Conservation (phyloP, 2,888 invertebrate genomes). For the Dysmachus trigonus region DNA sequence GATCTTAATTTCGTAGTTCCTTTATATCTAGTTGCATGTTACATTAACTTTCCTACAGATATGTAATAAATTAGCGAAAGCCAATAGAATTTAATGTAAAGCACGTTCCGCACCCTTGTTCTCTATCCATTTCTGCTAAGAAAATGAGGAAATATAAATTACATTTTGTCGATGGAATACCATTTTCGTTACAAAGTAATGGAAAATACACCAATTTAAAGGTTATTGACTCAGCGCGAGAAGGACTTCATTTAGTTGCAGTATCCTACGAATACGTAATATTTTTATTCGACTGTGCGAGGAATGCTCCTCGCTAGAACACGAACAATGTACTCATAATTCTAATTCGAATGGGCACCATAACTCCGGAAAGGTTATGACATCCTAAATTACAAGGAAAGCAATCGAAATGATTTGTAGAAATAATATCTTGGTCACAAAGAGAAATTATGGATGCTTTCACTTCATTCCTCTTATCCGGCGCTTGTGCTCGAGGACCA, state of each 20-base stretch:
- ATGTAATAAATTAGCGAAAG: background rate
- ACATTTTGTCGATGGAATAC: background rate
- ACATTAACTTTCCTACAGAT: background rate
- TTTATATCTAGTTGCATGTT: background rate
- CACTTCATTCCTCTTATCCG: constrained; percentile 6
- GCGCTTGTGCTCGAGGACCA: background rate
- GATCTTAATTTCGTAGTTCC: background rate
- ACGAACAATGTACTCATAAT: background rate
- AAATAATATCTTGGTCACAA: background rate
- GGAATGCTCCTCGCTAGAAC: background rate
- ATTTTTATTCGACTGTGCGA: background rate
- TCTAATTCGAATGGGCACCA: background rate
- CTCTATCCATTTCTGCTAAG: background rate
- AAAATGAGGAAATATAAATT: background rate
- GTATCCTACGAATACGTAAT: background rate
- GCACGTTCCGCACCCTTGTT: background rate
- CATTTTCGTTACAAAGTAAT: background rate
- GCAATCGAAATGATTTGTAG: constrained; percentile 23
- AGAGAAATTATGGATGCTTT: background rate
- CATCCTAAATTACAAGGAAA: background rate
- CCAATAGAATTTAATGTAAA: background rate
- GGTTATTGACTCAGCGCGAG: background rate
- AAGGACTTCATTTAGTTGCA: background rate
- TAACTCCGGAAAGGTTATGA: constrained; percentile 13
- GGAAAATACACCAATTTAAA: background rate